phyloP scores from a whole-genome alignment of 2,113 vertebrate genomes.

The Campylomormyrus numenius region DNA sequence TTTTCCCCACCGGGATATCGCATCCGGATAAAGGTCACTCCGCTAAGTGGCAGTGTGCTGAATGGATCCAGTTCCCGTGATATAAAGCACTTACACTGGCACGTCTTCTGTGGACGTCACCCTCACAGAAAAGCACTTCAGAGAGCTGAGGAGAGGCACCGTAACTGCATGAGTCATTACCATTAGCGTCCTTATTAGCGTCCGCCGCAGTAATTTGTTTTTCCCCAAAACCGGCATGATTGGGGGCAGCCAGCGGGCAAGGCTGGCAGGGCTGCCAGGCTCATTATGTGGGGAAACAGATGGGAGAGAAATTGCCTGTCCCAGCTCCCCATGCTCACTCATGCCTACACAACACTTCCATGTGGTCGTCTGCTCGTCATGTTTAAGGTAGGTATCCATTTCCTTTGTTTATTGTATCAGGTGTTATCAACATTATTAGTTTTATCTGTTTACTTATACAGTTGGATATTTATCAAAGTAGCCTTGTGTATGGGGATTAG shows the following conservation, averaged over 20 bases:
- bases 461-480: background rate
- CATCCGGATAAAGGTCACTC: background rate
- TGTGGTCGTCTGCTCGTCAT: background rate
- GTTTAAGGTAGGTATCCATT: background rate
- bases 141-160: background rate
- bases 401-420: background rate
- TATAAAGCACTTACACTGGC: background rate
- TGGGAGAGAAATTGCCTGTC: slow-evolving; percentile 2
- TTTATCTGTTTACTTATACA: background rate
- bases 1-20: background rate
- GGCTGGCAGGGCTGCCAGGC: background rate
- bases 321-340: background rate
- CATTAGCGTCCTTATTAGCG: slow-evolving; percentile 3
- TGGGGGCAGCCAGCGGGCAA: slow-evolving; percentile 2
- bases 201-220: background rate
- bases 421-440: background rate
- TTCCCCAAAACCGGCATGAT: background rate
- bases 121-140: background rate
- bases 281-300: slow-evolving; percentile 11
- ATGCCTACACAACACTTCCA: background rate
- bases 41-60: background rate
- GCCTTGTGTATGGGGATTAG: background rate
- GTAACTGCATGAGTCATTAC: slow-evolving; percentile 1
- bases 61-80: background rate
- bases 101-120: background rate